phyloP scores from a whole-genome alignment of 1,140 invertebrate species.

The Asbolus verrucosus region DNA sequence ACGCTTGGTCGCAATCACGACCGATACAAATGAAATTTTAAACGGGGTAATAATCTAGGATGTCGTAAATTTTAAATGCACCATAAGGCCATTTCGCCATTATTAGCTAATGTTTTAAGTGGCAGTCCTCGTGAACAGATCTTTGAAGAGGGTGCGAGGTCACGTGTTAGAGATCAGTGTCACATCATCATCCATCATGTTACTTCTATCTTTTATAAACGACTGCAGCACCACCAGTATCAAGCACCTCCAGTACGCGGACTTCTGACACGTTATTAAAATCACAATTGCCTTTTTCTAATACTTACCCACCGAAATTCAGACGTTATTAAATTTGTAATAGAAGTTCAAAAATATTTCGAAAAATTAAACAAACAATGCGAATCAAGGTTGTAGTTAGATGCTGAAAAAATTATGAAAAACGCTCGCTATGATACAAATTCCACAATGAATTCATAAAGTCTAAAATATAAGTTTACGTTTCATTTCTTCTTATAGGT shows the following conservation, averaged over 20 bases:
- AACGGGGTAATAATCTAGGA: slow-evolving; percentile 20
- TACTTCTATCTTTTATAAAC: slow-evolving; percentile 21
- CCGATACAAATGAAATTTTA: slow-evolving; percentile 11
- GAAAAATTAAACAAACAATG: no score
- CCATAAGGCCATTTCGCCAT: slow-evolving; percentile 40
- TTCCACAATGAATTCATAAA: no score
- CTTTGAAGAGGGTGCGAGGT: slow-evolving; percentile 54
- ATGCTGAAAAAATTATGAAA: no score
- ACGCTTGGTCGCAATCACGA: slow-evolving; percentile 11
- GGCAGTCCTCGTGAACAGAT: slow-evolving; percentile 54
- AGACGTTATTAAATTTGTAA: no score
- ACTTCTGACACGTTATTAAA: slow-evolving; percentile 24
- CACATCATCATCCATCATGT: slow-evolving; percentile 57
- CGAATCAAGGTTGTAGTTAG: no score
- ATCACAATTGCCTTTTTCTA: no score
- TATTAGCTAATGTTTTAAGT: slow-evolving; percentile 58
- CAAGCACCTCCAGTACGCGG: background rate
- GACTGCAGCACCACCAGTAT: background rate
- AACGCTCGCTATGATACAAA: no score
- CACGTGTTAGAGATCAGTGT: slow-evolving; percentile 60
- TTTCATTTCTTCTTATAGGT: no score
- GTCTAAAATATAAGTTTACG: no score
- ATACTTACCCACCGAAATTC: no score
- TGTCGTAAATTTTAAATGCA: slow-evolving; percentile 27
- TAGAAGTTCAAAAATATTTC: no score